These are phyloP conservation scores for Cettia cetti DNA, from an alignment of 2,113 vertebrate genomes.

Conservation along the genomic window DNA sequence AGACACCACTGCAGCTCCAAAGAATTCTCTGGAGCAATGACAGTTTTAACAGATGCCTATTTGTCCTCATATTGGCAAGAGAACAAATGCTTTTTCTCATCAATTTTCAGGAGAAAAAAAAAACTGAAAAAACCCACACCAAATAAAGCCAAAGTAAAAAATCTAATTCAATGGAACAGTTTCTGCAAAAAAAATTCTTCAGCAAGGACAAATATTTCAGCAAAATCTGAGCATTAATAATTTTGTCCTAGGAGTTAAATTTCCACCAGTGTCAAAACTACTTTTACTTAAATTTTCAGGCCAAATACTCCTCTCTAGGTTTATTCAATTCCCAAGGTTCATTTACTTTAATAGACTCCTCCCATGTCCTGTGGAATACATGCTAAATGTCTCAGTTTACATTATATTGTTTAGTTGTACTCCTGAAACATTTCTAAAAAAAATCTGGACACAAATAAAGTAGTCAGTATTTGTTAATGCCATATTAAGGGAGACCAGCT, in stretches of 20 bases:
- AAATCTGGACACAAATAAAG: neutral
- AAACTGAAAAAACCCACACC: accelerated
- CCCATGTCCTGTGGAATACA: neutral
- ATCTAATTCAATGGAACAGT: neutral
- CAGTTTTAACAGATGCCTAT: constrained; percentile 14
- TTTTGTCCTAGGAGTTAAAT: neutral
- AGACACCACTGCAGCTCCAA: neutral
- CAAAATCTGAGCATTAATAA: neutral
- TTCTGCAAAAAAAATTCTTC: neutral
- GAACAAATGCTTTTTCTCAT: neutral
- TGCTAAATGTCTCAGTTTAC: neutral
- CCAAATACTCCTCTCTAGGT: neutral
- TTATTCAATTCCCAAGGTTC: neutral
- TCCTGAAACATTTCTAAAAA: neutral
- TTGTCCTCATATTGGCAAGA: neutral
- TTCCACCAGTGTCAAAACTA: neutral
- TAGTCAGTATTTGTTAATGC: neutral
- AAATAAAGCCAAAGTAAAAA: neutral
- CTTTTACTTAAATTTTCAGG: neutral
- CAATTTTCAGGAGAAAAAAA: neutral
- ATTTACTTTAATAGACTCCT: neutral
- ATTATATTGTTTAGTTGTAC: neutral
- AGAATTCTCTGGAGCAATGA: constrained; percentile 13
- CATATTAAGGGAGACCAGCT: neutral
- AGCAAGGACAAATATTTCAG: neutral